Evolutionary conservation across 2,797 vertebrate genomes (phyloP).

Genomic region (Basileuterus tristriatus): DNA sequence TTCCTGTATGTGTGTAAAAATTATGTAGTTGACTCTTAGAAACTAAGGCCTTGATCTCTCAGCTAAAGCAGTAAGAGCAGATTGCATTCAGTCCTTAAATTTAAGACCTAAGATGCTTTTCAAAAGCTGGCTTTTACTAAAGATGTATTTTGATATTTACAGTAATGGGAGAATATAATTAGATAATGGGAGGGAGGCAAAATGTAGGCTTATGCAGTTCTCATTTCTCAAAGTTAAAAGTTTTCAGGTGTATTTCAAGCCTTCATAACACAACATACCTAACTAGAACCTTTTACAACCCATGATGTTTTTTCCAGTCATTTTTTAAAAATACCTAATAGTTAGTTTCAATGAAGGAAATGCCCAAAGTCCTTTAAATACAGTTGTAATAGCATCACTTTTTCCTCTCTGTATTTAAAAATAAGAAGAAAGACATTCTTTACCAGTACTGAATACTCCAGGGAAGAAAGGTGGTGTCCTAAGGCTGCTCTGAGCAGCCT

Average conservation of each 20-base stretch:
- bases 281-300: background rate
- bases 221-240: background rate
- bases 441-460: background rate
- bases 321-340: background rate
- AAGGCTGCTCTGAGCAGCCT: background rate
- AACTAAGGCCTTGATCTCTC: background rate
- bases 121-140: background rate
- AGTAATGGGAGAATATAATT: background rate
- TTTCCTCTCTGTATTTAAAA: background rate
- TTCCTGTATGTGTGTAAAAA: background rate
- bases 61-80: background rate
- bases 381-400: background rate
- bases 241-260: background rate
- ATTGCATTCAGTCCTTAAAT: background rate
- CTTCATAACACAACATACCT: background rate
- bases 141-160: background rate
- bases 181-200: fast-evolving
- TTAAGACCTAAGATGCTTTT: background rate
- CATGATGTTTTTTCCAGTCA: background rate
- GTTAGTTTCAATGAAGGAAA: background rate
- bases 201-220: background rate
- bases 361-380: background rate
- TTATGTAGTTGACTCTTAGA: background rate
- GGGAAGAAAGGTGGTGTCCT: background rate
- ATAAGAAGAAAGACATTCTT: background rate